Percentiles rank a stretch among this genome's conserved stretches.
phyloP scores from a whole-genome alignment of 2,113 vertebrate genomes.

The crab-eating macaque (Macaca fascicularis) region T2T-MFA8v1.1 NC_088390.1:82321501-82322000 shows the following conservation, averaged over 20 bases:
- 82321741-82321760: not conserved
- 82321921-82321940: not conserved
- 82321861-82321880: rapidly evolving
- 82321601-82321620: not conserved
- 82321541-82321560: not conserved
- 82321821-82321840: not conserved
- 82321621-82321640: not conserved
- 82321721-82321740: not conserved
- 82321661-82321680: constrained; percentile 87
- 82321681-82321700: constrained; percentile 86
- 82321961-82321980: not conserved
- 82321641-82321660: rapidly evolving
- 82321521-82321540: not conserved
- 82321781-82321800: not conserved
- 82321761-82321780: not conserved
- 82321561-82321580: not conserved
- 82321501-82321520: not conserved
- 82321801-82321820: not conserved
- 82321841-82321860: not conserved
- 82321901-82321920: not conserved
- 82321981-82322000: not conserved
- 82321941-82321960: not conserved
- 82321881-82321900: not conserved
- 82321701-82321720: constrained; percentile 72
- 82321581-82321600: no score